Evolutionary conservation across 2,113 vertebrate genomes (phyloP), one percentile per base, ranked within the genome.

Genomic region (Engystomops pustulosus): DNA sequence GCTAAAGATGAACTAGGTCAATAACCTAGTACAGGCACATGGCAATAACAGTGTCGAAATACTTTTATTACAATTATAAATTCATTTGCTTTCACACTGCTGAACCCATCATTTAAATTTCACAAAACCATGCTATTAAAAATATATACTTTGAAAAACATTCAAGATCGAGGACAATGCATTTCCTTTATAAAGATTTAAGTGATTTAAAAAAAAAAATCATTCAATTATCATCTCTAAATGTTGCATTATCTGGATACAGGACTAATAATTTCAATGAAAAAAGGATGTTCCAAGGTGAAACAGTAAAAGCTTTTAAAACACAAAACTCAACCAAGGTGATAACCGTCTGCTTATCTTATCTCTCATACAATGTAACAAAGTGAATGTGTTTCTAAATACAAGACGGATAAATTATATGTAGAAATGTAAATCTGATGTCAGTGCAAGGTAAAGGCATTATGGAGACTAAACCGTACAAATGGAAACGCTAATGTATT

Each of bases 401-500:
- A 85, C 45, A 65, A 76, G 27, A 36, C 49, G n/a, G 45, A 84
- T 53, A 84, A 53, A 84, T 77, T 38, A 67, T 84, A 53, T 30
- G 47, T 85, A 62, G 34, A 84, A 79, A 67, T 55, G 74, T 78
- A 79, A 79, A 58, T 78, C 32, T 82, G 23, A 51, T 34, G 36
- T 55, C 75, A 69, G 34, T 70, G 34, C 62, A 85, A 69, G 47
- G 62, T 79, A 85, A 85, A 69, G 58, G 69, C 68, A 82, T 74
- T 71, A 60, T 72, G 60, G 51, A 82, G 65, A 58, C 60, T 51
- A 78, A 78, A 78, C 20, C 12, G n/a, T 36, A 41, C 75, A 78
- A 84, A 84, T 84, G 65, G 47, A 79, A 8, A 69, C 47, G 27
- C 83, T 84, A 84, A 84, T 84, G 83, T 70, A 84, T 36, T 84